Base-by-base conservation (phyloP, 1,140 invertebrate genomes). In the Atopsyche davidsoni region DNA sequence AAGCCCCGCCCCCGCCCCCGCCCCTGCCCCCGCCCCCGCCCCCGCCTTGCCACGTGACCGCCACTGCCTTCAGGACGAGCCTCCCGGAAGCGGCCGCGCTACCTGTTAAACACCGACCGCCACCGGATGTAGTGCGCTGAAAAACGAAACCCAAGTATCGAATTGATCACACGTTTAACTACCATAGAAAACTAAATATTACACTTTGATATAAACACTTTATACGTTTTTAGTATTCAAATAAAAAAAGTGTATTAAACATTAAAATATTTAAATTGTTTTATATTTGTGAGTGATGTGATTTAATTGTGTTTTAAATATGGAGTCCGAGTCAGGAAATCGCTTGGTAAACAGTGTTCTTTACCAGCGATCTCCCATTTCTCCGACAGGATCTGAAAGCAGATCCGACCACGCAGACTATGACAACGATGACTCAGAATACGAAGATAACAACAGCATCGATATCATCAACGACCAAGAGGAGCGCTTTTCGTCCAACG, bases 391-490 rank as follows among this genome's bases (percentile, higher is more conserved):
- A 4, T 56, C 54, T 1, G 54, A 56, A 2, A 46, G 40, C n/a
- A 47, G 43, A 17, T 28, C 13, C 11, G 50, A 46, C n/a, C 21
- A 31, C 7, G 17, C 36, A 41, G 53, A 55, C 4, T 55, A 55
- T 19, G 53, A 46, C 1, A 45, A 49, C 24, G 49, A 50, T 22
- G 53, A 55, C 4, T 17, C 47, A 23, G 50, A 46, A n/a, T 50
- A 48, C 9, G 50, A 52, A 10, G 48, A 55, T 9, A 38, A 46
- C n/a, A 40, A 55, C 32, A 56, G 48, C 24, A 56, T 56, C 6
- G 54, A 56, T 31, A 56, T 56, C 11, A 40, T 56, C 34, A 51
- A 46, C 21, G 40, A 56, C n/a, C 41, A 25, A 38, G 41, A 45
- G 25, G 43, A 45, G 4, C 22, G 41, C 22, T 16, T n/a, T 19